Evolutionary conservation across 2,888 invertebrate genomes (phyloP).

Genomic region (Pterostichus madidus): DNA sequence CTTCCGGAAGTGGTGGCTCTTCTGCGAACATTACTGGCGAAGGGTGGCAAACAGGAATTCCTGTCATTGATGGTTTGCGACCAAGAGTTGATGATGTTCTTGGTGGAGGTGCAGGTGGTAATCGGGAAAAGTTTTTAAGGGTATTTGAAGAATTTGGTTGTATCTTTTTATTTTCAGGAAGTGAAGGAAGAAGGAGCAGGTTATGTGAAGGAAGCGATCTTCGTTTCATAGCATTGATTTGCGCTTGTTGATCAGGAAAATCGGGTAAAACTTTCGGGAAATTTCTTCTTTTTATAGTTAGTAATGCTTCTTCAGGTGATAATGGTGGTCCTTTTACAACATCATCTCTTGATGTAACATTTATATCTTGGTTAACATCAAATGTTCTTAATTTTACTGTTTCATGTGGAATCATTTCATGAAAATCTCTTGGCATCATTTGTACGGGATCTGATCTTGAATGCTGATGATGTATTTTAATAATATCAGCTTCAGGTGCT

Average conservation of each 20-base stretch:
- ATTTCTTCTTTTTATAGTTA: conserved; percentile 87
- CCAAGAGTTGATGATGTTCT: conserved; percentile 85
- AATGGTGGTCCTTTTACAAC: conserved; percentile 76
- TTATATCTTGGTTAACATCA: conserved; percentile 81
- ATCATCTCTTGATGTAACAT: conserved; percentile 87
- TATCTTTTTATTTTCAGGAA: conserved; percentile 72
- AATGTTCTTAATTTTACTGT: conserved; percentile 75
- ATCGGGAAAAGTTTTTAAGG: conserved; percentile 73
- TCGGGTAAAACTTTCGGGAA: conserved; percentile 93
- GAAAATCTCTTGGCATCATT: conserved; percentile 73
- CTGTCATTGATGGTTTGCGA: conserved; percentile 75
- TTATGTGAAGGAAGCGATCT: conserved; percentile 82
- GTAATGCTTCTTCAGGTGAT: conserved; percentile 85
- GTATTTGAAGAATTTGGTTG: conserved; percentile 74
- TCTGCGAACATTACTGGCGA: conserved; percentile 77
- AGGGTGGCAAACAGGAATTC: conserved; percentile 75
- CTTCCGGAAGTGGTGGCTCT: conserved; percentile 77
- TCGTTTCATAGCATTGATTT: conserved; percentile 78
- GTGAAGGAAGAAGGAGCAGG: conserved; percentile 70
- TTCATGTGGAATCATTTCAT: conserved; percentile 68
- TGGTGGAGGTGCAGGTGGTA: conserved; percentile 87
- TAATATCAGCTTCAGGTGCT: conserved; percentile 74
- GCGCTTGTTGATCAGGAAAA: conserved; percentile 78
- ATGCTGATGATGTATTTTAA: conserved; percentile 83
- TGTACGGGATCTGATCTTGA: conserved; percentile 85